These are phyloP conservation scores for Prietella phreatophila DNA, from an alignment of 2,113 vertebrate genomes.

Conservation along the genomic window DNA sequence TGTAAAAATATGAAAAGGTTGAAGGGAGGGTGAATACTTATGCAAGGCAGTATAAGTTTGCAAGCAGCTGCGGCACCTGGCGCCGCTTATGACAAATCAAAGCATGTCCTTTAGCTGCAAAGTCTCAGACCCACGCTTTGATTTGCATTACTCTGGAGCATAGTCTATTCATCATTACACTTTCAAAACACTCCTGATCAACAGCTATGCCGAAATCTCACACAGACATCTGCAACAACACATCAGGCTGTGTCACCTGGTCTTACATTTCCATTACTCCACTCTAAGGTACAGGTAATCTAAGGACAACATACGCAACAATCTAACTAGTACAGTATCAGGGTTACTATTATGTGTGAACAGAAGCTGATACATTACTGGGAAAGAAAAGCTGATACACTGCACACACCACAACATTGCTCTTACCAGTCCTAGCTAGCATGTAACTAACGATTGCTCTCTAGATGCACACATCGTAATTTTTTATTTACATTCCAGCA, in stretches of 20 bases:
- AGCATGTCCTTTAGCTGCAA: neutral
- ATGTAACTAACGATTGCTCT: neutral
- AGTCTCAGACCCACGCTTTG: slow-evolving; percentile 3
- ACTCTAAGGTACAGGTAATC: neutral
- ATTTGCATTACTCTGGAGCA: neutral
- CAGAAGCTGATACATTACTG: neutral
- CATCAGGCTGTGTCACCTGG: neutral
- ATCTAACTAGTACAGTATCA: neutral
- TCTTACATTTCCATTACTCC: neutral
- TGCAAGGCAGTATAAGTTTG: neutral
- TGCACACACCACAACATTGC: neutral
- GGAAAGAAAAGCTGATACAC: neutral
- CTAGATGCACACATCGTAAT: neutral
- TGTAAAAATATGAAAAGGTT: neutral
- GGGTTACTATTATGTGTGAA: neutral
- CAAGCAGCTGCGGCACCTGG: neutral
- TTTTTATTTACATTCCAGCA: neutral
- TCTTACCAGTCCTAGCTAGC: neutral
- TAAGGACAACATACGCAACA: neutral
- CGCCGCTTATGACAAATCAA: neutral
- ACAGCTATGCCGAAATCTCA: neutral
- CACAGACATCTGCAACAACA: neutral
- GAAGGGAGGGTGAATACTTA: neutral
- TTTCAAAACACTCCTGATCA: neutral
- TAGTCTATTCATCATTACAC: neutral